Evolutionary conservation across 2,888 invertebrate species (phyloP), one percentile per base, ranked within the genome.

Genomic region (Hirtodrosophila confusa): DNA sequence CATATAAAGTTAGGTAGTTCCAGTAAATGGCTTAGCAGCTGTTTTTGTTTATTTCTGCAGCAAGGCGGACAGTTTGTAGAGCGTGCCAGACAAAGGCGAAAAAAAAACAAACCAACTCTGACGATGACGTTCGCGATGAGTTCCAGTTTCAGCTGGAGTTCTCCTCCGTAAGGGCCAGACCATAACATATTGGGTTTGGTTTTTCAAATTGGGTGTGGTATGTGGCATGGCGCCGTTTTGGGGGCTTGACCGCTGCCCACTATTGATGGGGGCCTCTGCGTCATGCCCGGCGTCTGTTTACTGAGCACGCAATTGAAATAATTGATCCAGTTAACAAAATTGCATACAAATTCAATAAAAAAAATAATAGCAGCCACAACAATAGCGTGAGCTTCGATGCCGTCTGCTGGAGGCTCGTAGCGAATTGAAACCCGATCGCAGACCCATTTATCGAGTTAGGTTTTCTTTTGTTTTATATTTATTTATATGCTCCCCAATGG

Each of bases 291-390:
- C 53, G 66, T 62, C 76, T 83, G 86, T 88, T 83, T 88, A 86
- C 84, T 64, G 77, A 86, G 68, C 86, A 86, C 86, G 86, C 86
- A 80, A 86, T 88, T 84, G 55, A 74, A 84, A 78, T 88, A 86
- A 86, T 86, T 86, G 88, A 86, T 88, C 86, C 73, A 86, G 86
- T 86, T 86, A 86, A 88, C 78, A 76, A 83, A 88, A 88, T 86
- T 88, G 86, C 84, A 88, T 83, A 83, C 71, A 88, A 87, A 79
- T 82, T 87, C 78, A 83, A 84, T 73, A 84, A 80, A 67, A 75
- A 37, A 57, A 58, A 43, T 48, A 54, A 48, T 9, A 47, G 27
- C 27, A 27, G 27, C 3, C 27, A 17, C 62, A 69, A 67, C 36
- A 67, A 63, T 45, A 68, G 45, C 33, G 54, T 56, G 45, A 51